Conservation (phyloP, 2,888 invertebrate genomes). For the Galerucella pusilla region DNA sequence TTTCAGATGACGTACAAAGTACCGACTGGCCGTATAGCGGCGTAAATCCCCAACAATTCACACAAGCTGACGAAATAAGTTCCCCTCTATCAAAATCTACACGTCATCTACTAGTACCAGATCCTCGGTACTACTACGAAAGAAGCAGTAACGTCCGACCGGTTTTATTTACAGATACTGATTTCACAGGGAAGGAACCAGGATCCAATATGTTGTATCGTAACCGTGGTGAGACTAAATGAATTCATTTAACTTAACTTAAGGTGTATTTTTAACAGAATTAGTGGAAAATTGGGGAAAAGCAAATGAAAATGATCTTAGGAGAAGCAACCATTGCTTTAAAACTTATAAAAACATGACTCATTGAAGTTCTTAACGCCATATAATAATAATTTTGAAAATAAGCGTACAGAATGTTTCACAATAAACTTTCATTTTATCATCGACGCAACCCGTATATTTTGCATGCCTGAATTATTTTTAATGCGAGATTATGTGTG, state of each 20-base stretch:
- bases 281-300: neutral
- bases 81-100: conserved; percentile 83
- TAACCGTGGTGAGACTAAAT: conserved; percentile 60
- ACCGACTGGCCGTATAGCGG: conserved; percentile 81
- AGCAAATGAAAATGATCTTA: neutral
- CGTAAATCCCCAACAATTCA: conserved; percentile 83
- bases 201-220: conserved; percentile 59
- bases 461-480: too few relatives aligned
- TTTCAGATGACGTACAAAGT: conserved; percentile 74
- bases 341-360: too few relatives aligned
- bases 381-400: too few relatives aligned
- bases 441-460: too few relatives aligned
- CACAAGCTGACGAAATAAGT: conserved; percentile 80
- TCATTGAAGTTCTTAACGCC: too few relatives aligned
- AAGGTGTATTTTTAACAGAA: conserved; percentile 4
- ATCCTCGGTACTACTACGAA: conserved; percentile 75
- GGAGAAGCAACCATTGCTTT: too few relatives aligned
- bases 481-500: too few relatives aligned
- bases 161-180: conserved; percentile 56
- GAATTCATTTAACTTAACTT: conserved; percentile 10
- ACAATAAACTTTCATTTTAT: too few relatives aligned
- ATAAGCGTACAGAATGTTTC: too few relatives aligned
- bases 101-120: conserved; percentile 79
- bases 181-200: conserved; percentile 56
- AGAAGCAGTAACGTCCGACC: conserved; percentile 61